Evolutionary conservation across 2,888 invertebrate species (phyloP), one percentile per base, ranked within the genome.

Genomic region (Hirtodrosophila trivittata): DNA sequence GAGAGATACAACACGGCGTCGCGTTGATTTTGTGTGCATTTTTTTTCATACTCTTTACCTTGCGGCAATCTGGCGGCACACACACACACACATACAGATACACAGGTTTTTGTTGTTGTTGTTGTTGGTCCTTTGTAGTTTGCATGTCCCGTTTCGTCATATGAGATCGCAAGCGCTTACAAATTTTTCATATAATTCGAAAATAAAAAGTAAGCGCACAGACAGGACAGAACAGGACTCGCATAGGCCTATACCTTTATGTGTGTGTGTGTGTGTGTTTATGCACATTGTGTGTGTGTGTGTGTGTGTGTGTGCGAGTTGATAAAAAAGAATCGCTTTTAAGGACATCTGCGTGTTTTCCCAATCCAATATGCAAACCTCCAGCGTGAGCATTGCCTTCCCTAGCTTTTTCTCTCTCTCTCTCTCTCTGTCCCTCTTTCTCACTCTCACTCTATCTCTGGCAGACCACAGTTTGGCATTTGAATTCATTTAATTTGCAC

Each of bases 321-420:
- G 37, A 60, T 56, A 66, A 50, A 68, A 66, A 67, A 60, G 54
- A 77, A 73, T 84, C 77, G 78, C 76, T 87, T 87, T 88, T 74
- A 73, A 86, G 84, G 88, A 89, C 89, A 89, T 89, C 89, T 88
- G 88, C 88, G 80, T 74, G 59, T 77, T 80, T 77, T 66, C 75
- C 74, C 66, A 71, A 65, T 50, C 49, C 64, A 52, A 66, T 71
- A 80, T 67, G 71, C 65, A 56, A 78, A 62, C 70, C 71, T 66
- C 50, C 33, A 50, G 18, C 13, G 41, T 7, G 10, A 8, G 10
- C 28, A 16, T 16, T 16, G 8, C 16, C 16, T 37, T 26, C 42
- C 43, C 55, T 37, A 18, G 8, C 46, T 9, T 18, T 6, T 28
- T n/a, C 38, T 18, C 10, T 12, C 30, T n/a, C 30, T 14, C 10